These are phyloP conservation scores for Drosophila hydei DNA, from an alignment of 1,140 invertebrate genomes.

Conservation along the genomic window DNA sequence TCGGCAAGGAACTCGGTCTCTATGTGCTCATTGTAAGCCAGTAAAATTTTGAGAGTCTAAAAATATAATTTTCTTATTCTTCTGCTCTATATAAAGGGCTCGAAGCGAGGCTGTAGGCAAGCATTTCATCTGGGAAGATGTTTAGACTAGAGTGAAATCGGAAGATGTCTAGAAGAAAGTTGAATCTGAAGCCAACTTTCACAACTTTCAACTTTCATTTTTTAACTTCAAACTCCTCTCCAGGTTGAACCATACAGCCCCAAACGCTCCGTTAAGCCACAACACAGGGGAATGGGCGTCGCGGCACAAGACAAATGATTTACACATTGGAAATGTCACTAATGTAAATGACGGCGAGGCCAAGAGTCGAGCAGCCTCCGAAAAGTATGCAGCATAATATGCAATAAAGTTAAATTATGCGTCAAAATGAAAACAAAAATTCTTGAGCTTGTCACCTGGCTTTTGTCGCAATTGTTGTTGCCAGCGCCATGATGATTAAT, in stretches of 20 bases:
- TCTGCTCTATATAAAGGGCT: too few relatives aligned
- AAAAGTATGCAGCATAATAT: slow-evolving; percentile 62
- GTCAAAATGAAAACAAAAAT: slow-evolving; percentile 58
- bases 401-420: slow-evolving; percentile 73
- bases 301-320: slow-evolving; percentile 27
- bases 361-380: neutral
- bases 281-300: slow-evolving; percentile 4
- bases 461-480: slow-evolving; percentile 2
- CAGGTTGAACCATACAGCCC: neutral
- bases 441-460: slow-evolving; percentile 49
- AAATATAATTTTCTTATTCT: too few relatives aligned
- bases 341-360: slow-evolving; percentile 4
- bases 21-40: neutral
- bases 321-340: slow-evolving; percentile 20
- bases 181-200: too few relatives aligned
- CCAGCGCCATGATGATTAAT: slow-evolving; percentile 61
- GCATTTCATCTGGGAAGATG: too few relatives aligned
- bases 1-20: neutral
- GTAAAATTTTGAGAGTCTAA: too few relatives aligned
- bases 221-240: neutral
- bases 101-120: too few relatives aligned
- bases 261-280: slow-evolving; percentile 24
- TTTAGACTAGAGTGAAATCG: too few relatives aligned
- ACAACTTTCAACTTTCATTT: too few relatives aligned
- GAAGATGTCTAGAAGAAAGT: too few relatives aligned